Evolutionary conservation across 2,797 vertebrate species (phyloP).

Genomic region (Limnodromus scolopaceus): DNA sequence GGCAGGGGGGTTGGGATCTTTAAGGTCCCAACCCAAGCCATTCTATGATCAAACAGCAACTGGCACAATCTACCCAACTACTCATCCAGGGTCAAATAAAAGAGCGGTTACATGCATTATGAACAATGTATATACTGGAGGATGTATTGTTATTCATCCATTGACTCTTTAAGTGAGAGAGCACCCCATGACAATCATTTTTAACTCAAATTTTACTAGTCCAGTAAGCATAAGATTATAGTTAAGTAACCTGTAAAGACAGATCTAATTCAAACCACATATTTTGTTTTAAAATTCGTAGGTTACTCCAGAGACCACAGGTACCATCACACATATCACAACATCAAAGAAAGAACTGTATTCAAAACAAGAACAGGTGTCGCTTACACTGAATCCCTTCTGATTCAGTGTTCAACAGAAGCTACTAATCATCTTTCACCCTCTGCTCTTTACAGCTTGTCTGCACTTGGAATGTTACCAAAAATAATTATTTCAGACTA

Average conservation of each 20-base stretch:
- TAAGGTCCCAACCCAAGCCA: too few species aligned
- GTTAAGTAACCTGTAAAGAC: neutral
- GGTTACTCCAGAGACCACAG: neutral
- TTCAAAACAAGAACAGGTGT: neutral
- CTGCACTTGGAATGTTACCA: neutral
- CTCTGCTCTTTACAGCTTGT: neutral
- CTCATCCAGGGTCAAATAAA: neutral
- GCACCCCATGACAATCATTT: neutral
- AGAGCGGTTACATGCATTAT: accelerated
- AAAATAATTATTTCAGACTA: neutral
- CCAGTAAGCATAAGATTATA: neutral
- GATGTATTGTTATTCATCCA: accelerated
- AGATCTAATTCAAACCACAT: neutral
- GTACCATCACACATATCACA: neutral
- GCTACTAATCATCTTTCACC: neutral
- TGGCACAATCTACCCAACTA: neutral
- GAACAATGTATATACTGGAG: accelerated
- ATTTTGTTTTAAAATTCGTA: neutral
- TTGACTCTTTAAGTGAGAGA: neutral
- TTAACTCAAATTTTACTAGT: neutral
- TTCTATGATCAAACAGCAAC: neutral
- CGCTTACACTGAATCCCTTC: neutral
- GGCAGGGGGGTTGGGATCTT: too few species aligned
- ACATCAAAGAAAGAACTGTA: accelerated
- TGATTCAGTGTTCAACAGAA: neutral